A percentile compares a stretch with the other conserved stretches of the same genome.
phyloP scores from a whole-genome alignment of 2,797 vertebrate genomes.

The Phrynocephalus vlangalii region DNA sequence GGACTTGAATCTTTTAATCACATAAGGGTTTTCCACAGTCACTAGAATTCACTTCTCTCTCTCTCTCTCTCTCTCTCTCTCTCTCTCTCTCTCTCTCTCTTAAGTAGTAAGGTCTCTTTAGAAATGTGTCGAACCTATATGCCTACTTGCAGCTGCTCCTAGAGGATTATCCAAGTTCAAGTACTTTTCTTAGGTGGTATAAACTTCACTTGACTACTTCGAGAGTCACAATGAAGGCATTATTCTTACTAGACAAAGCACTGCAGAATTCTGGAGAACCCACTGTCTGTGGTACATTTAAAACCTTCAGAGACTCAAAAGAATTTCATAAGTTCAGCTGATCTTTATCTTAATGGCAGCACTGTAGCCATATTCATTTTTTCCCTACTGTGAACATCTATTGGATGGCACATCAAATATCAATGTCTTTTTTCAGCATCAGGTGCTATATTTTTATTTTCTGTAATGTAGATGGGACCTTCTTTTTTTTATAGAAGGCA shows the following conservation, averaged over 20 bases:
- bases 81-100: background rate
- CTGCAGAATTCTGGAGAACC: constrained; percentile 65
- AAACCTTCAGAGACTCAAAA: constrained; percentile 46
- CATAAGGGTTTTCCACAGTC: constrained; percentile 63
- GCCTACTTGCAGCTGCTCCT: constrained; percentile 59
- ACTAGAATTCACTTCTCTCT: constrained; percentile 59
- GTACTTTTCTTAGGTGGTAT: constrained; percentile 66
- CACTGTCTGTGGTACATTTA: constrained; percentile 41
- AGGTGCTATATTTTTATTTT: constrained; percentile 24
- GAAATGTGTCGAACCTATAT: constrained; percentile 66
- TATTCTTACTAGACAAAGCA: constrained; percentile 65
- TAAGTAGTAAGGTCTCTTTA: constrained; percentile 68
- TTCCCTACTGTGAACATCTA: background rate
- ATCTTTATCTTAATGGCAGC: constrained; percentile 51
- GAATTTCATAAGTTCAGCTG: constrained; percentile 41
- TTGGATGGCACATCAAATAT: constrained; percentile 3
- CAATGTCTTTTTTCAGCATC: background rate
- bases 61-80: background rate
- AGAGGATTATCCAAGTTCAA: constrained; percentile 66
- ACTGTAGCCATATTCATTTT: constrained; percentile 47
- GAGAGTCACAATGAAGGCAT: constrained; percentile 69
- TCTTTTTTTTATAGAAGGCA: background rate
- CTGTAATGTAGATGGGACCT: background rate
- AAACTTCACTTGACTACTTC: constrained; percentile 46
- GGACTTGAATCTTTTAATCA: constrained; percentile 64